Evolutionary conservation across 2,888 invertebrate genomes (phyloP), one percentile per base, ranked within the genome.

Genomic region (Trichopoda pennipes): DNA sequence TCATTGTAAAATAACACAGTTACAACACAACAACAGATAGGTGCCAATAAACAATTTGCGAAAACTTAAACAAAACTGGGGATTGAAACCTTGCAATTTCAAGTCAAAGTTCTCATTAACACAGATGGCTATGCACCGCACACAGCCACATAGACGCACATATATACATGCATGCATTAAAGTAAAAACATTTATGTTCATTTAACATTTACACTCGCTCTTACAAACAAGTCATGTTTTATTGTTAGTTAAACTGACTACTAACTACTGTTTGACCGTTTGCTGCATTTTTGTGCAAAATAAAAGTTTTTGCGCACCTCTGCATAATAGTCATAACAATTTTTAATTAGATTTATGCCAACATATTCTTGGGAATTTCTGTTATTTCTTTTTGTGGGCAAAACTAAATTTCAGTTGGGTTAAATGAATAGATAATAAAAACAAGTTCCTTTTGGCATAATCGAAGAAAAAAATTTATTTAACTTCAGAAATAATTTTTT

Each of bases 61-160:
- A 69, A 61, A 64, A 68, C n/a, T 21, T 16, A 32, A 51, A 44
- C 14, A 42, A 56, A 66, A 58, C 44, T 53, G 66, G 53, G 60
- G 72, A 75, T 79, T 70, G 79, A 82, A 82, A 79, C 82, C 83
- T 83, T 77, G 69, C 79, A 80, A 80, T 78, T 81, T 47, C 79
- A 64, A 84, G 84, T 84, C 84, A 82, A 84, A 84, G 79, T 80
- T 84, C 84, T 83, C 82, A 84, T 82, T 83, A 82, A 81, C 76
- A 83, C 80, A 79, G 66, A 79, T 82, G 82, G 70, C 64, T 53
- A 63, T 75, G 44, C 19, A 55, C 19, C 47, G 35, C 68, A 49
- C 58, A 28, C 58, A 47, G 23, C 35, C 68, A 49, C 58, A 28
- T 53, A 47, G 23, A 49, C 38, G 61, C 16, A 66, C 51, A 51